These are phyloP conservation scores for Amblyjoppa fuscipennis DNA, from an alignment of 2,888 invertebrate genomes.

Conservation along the genomic window DNA sequence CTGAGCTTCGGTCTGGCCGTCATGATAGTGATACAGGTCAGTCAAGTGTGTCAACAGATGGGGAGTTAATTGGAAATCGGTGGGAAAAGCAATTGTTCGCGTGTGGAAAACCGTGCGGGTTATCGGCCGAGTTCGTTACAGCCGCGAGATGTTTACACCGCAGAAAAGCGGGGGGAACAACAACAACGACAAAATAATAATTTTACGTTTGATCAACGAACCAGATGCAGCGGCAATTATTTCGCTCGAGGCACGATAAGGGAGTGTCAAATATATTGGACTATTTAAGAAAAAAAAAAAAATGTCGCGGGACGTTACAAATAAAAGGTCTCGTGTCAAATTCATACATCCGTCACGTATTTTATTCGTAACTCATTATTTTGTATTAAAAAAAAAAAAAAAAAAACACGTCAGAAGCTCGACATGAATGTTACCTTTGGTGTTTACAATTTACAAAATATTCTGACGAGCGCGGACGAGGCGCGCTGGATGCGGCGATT, in stretches of 20 bases:
- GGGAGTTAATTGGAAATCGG: constrained; percentile 43
- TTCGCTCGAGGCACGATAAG: neutral
- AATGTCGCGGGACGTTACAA: too few relatives aligned
- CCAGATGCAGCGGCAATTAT: neutral
- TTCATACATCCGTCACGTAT: too few relatives aligned
- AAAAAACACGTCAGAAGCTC: too few relatives aligned
- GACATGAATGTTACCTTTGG: too few relatives aligned
- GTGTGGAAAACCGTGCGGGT: neutral
- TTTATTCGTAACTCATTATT: too few relatives aligned
- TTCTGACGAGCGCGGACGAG: too few relatives aligned
- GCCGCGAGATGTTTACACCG: constrained; percentile 11
- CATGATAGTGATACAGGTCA: constrained; percentile 83
- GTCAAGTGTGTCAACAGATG: constrained; percentile 64
- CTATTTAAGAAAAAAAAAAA: too few relatives aligned
- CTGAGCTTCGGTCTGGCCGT: constrained; percentile 83
- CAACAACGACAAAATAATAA: neutral
- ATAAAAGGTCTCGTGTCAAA: too few relatives aligned
- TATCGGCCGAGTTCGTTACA: neutral
- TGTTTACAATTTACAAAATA: neutral
- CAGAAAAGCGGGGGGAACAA: neutral
- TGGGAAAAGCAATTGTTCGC: constrained; percentile 53
- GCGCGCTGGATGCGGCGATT: too few relatives aligned
- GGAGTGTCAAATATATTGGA: too few relatives aligned
- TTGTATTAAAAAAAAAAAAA: neutral
- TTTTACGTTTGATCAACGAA: neutral